These are phyloP conservation scores for Bos taurus DNA, from an alignment of 2,113 vertebrate species.

Conservation along the genomic window DNA sequence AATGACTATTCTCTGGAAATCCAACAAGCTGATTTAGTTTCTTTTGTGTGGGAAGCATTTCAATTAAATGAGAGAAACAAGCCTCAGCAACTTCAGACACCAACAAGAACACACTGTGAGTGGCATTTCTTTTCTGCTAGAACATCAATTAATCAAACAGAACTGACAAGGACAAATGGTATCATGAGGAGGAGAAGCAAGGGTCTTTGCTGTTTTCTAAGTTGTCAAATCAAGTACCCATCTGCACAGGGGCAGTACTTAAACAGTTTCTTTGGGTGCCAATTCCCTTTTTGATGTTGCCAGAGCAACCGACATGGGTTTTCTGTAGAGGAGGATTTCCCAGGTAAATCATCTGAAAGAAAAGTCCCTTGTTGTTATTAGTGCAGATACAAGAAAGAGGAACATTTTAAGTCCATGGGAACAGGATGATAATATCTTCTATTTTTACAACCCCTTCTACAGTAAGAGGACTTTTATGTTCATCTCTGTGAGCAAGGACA, in stretches of 20 bases:
- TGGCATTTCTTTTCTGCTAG: neutral
- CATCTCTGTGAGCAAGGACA: neutral
- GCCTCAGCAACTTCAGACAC: conserved; percentile 14
- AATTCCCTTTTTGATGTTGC: conserved; percentile 25
- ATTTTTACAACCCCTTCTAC: neutral
- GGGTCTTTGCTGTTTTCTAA: conserved; percentile 42
- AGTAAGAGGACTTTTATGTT: neutral
- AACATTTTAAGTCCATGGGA: neutral
- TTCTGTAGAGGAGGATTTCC: neutral
- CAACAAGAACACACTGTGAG: conserved; percentile 35
- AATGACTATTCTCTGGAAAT: neutral
- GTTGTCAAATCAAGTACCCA: neutral
- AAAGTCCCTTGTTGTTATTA: neutral
- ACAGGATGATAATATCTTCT: neutral
- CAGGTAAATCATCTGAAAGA: conserved; percentile 17
- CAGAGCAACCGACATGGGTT: conserved; percentile 32
- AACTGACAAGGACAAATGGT: conserved; percentile 49
- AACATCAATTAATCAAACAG: conserved; percentile 57
- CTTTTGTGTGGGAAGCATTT: conserved; percentile 50
- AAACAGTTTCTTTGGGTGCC: neutral
- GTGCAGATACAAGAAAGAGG: neutral
- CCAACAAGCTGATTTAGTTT: conserved; percentile 16
- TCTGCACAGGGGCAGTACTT: neutral
- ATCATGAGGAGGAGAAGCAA: neutral
- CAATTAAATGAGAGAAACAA: conserved; percentile 41